Conservation (phyloP, 2,888 invertebrate species). For the Neoitamus cyanurus region DNA sequence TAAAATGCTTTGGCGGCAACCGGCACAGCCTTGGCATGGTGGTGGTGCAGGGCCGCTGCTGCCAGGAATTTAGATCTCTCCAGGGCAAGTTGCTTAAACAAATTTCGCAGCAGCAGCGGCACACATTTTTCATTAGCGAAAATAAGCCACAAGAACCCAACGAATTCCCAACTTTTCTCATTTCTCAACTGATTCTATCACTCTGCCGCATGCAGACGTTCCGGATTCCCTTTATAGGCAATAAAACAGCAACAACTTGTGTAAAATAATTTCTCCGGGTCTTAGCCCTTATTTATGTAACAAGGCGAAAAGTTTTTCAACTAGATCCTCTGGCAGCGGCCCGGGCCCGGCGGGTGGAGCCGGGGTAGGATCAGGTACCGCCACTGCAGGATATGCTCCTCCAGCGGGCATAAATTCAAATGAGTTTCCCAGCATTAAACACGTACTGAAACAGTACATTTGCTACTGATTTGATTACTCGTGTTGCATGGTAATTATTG, state of each 20-base stretch:
- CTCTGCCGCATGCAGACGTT: conserved; percentile 31
- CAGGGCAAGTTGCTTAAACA: conserved; percentile 11
- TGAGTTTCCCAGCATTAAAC: conserved; percentile 49
- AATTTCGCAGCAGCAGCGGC: conserved; percentile 29
- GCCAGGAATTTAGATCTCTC: conserved; percentile 5
- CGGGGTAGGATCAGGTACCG: background rate
- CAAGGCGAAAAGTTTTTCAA: conserved; percentile 49
- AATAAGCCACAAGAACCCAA: conserved; percentile 27
- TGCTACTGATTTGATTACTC: conserved; percentile 53
- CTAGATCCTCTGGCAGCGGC: background rate
- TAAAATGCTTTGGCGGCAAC: background rate
- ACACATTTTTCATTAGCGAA: conserved; percentile 37
- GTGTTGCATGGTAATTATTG: conserved; percentile 53
- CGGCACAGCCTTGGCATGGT: background rate
- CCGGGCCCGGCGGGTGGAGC: background rate
- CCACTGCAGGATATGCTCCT: conserved; percentile 23
- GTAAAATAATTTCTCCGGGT: conserved; percentile 44
- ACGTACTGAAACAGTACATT: conserved; percentile 53
- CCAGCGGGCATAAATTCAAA: conserved; percentile 37
- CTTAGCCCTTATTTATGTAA: conserved; percentile 52
- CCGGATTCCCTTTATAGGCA: conserved; percentile 39
- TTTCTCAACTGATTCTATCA: conserved; percentile 39
- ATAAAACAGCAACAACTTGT: conserved; percentile 42
- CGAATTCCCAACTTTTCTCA: conserved; percentile 39
- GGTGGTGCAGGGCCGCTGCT: background rate